Evolutionary conservation across 2,113 vertebrate genomes (phyloP).

Genomic region (Callorhinus ursinus): DNA sequence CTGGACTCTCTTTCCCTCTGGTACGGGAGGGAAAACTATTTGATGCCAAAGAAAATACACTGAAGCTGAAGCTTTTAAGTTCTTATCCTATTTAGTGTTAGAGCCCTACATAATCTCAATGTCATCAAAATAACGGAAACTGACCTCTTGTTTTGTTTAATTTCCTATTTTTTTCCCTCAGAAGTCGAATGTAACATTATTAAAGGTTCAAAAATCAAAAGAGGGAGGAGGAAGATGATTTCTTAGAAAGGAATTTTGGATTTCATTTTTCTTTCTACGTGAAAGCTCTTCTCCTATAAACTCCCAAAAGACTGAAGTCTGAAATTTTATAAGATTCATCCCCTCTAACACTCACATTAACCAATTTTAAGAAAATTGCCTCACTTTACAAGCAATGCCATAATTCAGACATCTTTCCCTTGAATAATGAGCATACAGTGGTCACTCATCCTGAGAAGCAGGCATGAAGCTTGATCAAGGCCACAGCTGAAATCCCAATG

Average conservation of each 20-base stretch:
- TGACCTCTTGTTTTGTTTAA: background rate
- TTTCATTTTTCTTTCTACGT: background rate
- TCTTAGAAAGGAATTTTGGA: background rate
- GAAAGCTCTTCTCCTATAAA: background rate
- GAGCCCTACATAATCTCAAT: background rate
- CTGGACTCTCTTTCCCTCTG: too few species aligned
- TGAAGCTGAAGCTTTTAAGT: background rate
- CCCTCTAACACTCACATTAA: background rate
- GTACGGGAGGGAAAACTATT: background rate
- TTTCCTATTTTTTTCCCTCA: background rate
- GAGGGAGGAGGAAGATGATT: background rate
- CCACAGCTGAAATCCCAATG: background rate
- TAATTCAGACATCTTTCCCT: background rate
- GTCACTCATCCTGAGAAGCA: background rate
- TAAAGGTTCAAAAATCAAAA: slow-evolving; percentile 16
- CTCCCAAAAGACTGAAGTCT: background rate
- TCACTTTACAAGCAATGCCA: background rate
- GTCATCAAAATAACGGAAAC: background rate
- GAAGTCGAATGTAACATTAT: background rate
- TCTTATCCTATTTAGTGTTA: background rate
- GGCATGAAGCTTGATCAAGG: background rate
- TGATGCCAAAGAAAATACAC: background rate
- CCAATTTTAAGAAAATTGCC: slow-evolving; percentile 55
- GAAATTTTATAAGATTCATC: background rate
- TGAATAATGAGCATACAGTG: background rate